A percentile compares a stretch with the other conserved stretches of the same genome.
phyloP scores from a whole-genome alignment of 2,113 vertebrate genomes.

The Epinephelus lanceolatus region DNA sequence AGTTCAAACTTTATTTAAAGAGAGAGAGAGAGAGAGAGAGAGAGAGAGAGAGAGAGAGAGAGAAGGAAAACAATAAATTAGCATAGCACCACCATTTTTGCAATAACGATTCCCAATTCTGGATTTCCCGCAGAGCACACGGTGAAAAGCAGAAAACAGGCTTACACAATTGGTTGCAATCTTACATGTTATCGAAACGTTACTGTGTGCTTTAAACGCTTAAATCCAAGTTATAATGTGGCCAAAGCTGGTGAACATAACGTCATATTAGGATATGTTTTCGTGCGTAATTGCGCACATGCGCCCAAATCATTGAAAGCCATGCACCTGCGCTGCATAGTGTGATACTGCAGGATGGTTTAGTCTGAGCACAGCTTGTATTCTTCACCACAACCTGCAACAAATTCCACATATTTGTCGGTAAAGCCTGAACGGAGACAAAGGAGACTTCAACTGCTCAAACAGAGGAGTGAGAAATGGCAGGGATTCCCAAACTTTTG shows the following conservation, averaged over 20 bases:
- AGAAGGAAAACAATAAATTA: not conserved
- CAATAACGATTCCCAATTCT: not conserved
- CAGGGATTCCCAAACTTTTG: not conserved
- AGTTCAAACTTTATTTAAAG: slow-evolving; percentile 87
- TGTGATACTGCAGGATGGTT: not conserved
- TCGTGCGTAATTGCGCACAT: slow-evolving; percentile 12
- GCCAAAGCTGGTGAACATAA: not conserved
- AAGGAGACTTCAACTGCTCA: not conserved
- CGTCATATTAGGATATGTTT: not conserved
- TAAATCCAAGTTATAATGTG: not conserved
- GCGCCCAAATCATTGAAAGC: not conserved
- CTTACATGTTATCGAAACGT: not conserved
- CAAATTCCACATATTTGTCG: slow-evolving; percentile 73
- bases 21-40: not conserved
- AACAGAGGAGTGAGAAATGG: slow-evolving; percentile 35
- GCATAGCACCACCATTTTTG: not conserved
- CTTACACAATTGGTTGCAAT: not conserved
- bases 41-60: not conserved
- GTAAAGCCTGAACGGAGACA: slow-evolving; percentile 33
- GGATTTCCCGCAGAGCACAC: not conserved
- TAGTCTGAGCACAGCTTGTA: not conserved
- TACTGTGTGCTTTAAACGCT: not conserved
- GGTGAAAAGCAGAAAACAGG: not conserved
- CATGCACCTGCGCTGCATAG: too few species aligned
- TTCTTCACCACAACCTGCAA: slow-evolving; percentile 69